Conservation (phyloP, 2,888 invertebrate species). For the Nemurella pictetii region DNA sequence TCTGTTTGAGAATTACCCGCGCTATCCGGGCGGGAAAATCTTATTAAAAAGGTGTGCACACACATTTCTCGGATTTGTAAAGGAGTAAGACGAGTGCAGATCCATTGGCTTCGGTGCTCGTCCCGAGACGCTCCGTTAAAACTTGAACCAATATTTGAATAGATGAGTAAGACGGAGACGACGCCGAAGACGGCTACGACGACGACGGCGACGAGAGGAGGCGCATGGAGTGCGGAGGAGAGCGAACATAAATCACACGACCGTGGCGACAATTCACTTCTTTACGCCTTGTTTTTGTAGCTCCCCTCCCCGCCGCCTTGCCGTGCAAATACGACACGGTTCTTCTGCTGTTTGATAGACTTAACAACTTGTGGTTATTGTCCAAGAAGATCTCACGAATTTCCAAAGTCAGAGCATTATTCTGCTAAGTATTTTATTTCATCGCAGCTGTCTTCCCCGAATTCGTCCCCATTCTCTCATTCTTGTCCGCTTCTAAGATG, state of each 20-base stretch:
- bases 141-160: slow-evolving; percentile 37
- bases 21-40: slow-evolving; percentile 4
- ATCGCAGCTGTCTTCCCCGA: not conserved
- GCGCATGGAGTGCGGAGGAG: not conserved
- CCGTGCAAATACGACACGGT: not conserved
- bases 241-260: slow-evolving; percentile 27
- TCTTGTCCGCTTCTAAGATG: slow-evolving; percentile 19
- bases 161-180: slow-evolving; percentile 26
- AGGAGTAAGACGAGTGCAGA: slow-evolving; percentile 4
- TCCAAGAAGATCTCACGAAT: slow-evolving; percentile 32
- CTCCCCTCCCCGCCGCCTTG: slow-evolving; percentile 3
- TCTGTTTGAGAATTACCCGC: not conserved
- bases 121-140: not conserved
- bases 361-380: slow-evolving; percentile 36
- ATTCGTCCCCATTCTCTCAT: slow-evolving; percentile 16
- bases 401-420: slow-evolving; percentile 30
- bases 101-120: not conserved
- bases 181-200: not conserved
- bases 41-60: slow-evolving; percentile 32
- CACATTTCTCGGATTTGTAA: slow-evolving; percentile 20
- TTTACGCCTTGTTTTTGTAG: slow-evolving; percentile 29
- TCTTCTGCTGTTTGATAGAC: slow-evolving; percentile 32
- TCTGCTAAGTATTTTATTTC: slow-evolving; percentile 13
- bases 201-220: not conserved
- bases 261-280: slow-evolving; percentile 22